Conservation (phyloP, 2,888 invertebrate genomes). For the Lepidonotus clava region DNA sequence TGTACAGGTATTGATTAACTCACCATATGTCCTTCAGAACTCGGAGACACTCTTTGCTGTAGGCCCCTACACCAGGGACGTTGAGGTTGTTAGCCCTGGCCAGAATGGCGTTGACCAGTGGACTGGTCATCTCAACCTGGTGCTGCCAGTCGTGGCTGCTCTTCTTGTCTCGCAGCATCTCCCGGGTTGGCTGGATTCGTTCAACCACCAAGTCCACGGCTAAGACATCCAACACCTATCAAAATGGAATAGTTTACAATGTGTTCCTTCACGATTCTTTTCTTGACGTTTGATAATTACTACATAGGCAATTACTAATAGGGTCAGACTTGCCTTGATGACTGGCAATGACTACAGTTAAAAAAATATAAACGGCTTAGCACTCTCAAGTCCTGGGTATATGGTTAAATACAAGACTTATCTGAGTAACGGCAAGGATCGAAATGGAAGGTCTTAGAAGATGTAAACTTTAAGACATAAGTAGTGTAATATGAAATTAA, state of each 20-base stretch:
- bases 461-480: too few species aligned
- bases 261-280: too few species aligned
- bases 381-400: too few species aligned
- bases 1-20: not conserved
- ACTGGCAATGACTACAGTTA: too few species aligned
- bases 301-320: too few species aligned
- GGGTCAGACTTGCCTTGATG: too few species aligned
- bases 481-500: too few species aligned
- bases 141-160: not conserved
- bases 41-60: not conserved
- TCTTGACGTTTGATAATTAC: too few species aligned
- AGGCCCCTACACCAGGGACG: not conserved
- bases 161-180: not conserved
- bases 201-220: slow-evolving; percentile 3
- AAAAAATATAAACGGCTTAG: too few species aligned
- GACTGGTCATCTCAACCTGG: not conserved
- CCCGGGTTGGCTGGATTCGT: not conserved
- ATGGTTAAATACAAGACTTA: too few species aligned
- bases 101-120: slow-evolving; percentile 5
- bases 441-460: too few species aligned
- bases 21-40: not conserved
- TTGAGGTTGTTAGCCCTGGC: not conserved
- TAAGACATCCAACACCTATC: not conserved
- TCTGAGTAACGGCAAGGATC: too few species aligned
- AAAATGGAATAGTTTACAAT: not conserved